These are phyloP conservation scores for Crocuta crocuta DNA, from an alignment of 2,113 vertebrate genomes.

Conservation along the genomic window DNA sequence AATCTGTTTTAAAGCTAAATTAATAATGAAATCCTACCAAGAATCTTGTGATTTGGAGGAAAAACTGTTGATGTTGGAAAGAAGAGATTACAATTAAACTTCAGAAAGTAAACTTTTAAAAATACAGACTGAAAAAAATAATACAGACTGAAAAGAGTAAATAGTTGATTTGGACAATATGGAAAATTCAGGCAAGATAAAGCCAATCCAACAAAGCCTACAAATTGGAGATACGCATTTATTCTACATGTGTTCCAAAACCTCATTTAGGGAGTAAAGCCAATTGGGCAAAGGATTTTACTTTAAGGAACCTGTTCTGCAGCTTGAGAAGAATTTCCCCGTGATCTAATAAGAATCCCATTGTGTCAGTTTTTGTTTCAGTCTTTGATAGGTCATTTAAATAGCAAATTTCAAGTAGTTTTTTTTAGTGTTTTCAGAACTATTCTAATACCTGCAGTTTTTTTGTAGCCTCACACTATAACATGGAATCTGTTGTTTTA, in stretches of 20 bases:
- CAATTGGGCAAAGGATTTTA: constrained; percentile 87
- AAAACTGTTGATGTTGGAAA: constrained; percentile 79
- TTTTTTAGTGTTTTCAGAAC: not conserved
- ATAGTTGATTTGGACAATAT: not conserved
- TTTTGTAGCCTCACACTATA: not conserved
- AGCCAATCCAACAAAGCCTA: not conserved
- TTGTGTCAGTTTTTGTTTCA: constrained; percentile 44
- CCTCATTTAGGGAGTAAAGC: constrained; percentile 84
- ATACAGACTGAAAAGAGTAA: not conserved
- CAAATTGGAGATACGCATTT: constrained; percentile 72
- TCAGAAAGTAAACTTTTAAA: constrained; percentile 65
- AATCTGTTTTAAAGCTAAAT: constrained; percentile 61
- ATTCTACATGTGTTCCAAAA: constrained; percentile 86
- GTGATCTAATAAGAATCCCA: not conserved
- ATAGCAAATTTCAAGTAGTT: constrained; percentile 24
- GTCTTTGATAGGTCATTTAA: not conserved
- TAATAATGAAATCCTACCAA: constrained; percentile 79
- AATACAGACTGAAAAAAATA: constrained; percentile 56
- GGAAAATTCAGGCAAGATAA: not conserved
- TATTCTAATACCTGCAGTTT: not conserved
- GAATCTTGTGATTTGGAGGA: constrained; percentile 75
- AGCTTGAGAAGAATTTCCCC: constrained; percentile 81
- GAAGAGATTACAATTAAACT: constrained; percentile 74
- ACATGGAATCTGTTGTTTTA: not conserved
- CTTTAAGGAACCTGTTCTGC: constrained; percentile 82